phyloP scores from a whole-genome alignment of 2,113 vertebrate species.

The Xenus cinereus region DNA sequence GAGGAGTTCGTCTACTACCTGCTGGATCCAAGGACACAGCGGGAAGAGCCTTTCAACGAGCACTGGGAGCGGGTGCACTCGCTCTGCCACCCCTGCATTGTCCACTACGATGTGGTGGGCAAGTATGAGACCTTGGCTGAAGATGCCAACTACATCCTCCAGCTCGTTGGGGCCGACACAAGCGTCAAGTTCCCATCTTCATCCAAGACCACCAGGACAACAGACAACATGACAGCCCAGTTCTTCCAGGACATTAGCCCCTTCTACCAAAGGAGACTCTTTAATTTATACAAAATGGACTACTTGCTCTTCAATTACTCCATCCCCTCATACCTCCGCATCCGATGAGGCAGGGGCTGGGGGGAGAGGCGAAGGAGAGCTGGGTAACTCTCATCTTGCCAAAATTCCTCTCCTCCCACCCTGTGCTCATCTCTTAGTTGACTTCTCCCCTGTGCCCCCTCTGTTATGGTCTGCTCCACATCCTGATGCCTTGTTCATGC shows the following conservation, averaged over 20 bases:
- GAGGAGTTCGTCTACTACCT: slow-evolving; percentile 94
- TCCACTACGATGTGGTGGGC: slow-evolving; percentile 92
- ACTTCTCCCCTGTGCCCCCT: neutral
- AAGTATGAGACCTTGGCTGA: slow-evolving; percentile 94
- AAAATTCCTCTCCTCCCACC: neutral
- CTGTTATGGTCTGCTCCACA: neutral
- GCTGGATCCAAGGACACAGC: slow-evolving; percentile 87
- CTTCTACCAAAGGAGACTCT: slow-evolving; percentile 91
- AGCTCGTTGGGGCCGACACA: slow-evolving; percentile 78
- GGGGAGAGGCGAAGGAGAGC: neutral
- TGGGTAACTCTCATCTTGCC: slow-evolving; percentile 2
- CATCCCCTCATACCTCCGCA: slow-evolving; percentile 82
- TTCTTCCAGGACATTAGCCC: slow-evolving; percentile 90
- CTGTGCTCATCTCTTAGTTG: neutral
- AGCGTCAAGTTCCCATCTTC: slow-evolving; percentile 82
- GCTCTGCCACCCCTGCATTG: slow-evolving; percentile 91
- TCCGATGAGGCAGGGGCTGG: slow-evolving; percentile 63
- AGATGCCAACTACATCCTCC: slow-evolving; percentile 89
- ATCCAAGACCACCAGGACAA: slow-evolving; percentile 80
- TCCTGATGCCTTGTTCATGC: neutral
- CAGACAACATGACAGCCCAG: slow-evolving; percentile 78
- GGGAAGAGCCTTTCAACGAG: slow-evolving; percentile 90
- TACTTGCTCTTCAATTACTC: slow-evolving; percentile 97
- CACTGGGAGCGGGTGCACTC: slow-evolving; percentile 94
- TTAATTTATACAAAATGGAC: slow-evolving; percentile 95